Conservation (phyloP, 2,888 invertebrate genomes). For the Caenorhabditis sulstoni region DNA sequence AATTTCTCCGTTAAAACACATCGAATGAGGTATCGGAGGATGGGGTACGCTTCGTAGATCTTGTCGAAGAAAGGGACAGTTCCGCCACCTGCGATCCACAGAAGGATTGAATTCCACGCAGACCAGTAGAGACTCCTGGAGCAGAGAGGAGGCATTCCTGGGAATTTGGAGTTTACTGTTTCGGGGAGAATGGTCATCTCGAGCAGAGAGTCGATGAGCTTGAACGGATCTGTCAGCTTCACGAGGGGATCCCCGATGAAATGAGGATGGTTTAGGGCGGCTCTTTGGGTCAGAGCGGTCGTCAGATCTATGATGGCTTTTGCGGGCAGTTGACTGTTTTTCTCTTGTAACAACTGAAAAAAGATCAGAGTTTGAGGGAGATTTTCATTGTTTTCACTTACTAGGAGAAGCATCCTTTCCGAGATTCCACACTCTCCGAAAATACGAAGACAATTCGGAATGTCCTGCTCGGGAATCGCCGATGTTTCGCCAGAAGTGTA, state of each 20-base stretch:
- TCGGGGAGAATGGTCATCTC: constrained; percentile 21
- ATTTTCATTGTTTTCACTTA: constrained; percentile 3
- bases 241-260: constrained; percentile 7
- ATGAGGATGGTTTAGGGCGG: constrained; percentile 21
- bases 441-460: constrained; percentile 39
- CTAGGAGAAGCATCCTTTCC: constrained; percentile 45
- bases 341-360: constrained; percentile 37
- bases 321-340: constrained; percentile 9
- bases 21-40: constrained; percentile 35
- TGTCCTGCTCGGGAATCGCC: constrained; percentile 53
- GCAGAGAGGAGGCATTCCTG: constrained; percentile 12
- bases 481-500: constrained; percentile 58
- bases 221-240: constrained; percentile 20
- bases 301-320: constrained; percentile 37
- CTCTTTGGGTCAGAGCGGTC: constrained; percentile 33
- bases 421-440: constrained; percentile 62
- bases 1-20: constrained; percentile 33
- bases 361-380: neutral
- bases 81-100: constrained; percentile 48
- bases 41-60: constrained; percentile 34
- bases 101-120: constrained; percentile 43
- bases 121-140: constrained; percentile 19
- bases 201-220: constrained; percentile 39
- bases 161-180: neutral
- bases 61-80: constrained; percentile 17